Conservation (phyloP, 2,888 invertebrate genomes). For the Mythimna ferrago region DNA sequence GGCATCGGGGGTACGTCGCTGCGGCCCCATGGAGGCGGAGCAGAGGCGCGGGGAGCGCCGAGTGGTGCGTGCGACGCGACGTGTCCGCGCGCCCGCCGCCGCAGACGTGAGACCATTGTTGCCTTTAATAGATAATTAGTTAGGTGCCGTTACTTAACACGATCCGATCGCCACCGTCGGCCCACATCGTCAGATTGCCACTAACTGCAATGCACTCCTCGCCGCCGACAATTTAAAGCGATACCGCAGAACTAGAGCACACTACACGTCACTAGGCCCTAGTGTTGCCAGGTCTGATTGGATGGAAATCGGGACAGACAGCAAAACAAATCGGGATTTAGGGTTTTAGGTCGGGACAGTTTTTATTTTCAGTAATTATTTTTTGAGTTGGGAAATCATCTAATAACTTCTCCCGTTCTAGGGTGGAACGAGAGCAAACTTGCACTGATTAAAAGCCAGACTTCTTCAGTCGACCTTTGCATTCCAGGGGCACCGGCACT, state of each 20-base stretch:
- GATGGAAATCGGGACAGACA: too few species aligned
- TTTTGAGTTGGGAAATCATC: too few species aligned
- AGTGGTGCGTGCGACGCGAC: slow-evolving; percentile 74
- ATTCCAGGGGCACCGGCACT: too few species aligned
- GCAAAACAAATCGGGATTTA: too few species aligned
- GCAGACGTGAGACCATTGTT: slow-evolving; percentile 87
- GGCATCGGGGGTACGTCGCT: slow-evolving; percentile 26
- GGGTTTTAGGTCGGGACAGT: too few species aligned
- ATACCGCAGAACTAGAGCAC: slow-evolving; percentile 72
- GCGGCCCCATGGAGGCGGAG: slow-evolving; percentile 7
- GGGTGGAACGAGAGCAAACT: too few species aligned
- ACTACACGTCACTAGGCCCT: slow-evolving; percentile 60
- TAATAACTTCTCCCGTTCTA: too few species aligned
- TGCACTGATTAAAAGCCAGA: too few species aligned
- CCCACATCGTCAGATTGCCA: slow-evolving; percentile 78
- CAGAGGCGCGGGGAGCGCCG: slow-evolving; percentile 49
- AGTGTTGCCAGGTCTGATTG: too few species aligned
- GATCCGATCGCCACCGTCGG: slow-evolving; percentile 79
- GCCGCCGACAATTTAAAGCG: slow-evolving; percentile 67
- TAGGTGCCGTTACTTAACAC: slow-evolving; percentile 86
- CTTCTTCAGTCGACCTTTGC: too few species aligned
- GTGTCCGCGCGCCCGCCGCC: slow-evolving; percentile 72
- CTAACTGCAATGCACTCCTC: slow-evolving; percentile 72
- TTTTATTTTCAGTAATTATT: too few species aligned
- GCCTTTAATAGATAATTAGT: slow-evolving; percentile 89